phyloP scores from a whole-genome alignment of 1,140 invertebrate species.

The Pogonus chalceus region DNA sequence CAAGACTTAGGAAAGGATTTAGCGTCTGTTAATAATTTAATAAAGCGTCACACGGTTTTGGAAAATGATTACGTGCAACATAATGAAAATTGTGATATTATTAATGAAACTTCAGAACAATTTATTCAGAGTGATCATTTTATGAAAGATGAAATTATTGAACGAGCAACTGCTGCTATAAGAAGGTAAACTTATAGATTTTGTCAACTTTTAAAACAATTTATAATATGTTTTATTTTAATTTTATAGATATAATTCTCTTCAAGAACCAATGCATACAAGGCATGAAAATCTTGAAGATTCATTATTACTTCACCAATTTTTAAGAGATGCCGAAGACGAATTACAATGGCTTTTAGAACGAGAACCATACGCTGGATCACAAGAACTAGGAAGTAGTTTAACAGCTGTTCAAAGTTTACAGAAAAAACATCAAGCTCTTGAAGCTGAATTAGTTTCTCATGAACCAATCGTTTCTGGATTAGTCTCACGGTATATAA shows the following conservation, averaged over 20 bases:
- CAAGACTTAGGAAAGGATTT: conserved; percentile 60
- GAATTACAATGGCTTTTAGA: conserved; percentile 77
- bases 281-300: conserved; percentile 82
- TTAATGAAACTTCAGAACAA: conserved; percentile 62
- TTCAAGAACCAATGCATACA: conserved; percentile 84
- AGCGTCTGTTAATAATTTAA: conserved; percentile 67
- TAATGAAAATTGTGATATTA: conserved; percentile 62
- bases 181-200: too few species aligned
- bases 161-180: conserved; percentile 55
- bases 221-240: too few species aligned
- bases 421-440: conserved; percentile 88
- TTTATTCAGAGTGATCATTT: conserved; percentile 72
- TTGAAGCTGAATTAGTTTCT: conserved; percentile 73
- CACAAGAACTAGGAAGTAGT: conserved; percentile 57
- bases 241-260: conserved; percentile 73
- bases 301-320: conserved; percentile 73
- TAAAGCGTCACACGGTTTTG: conserved; percentile 76
- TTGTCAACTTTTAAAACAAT: too few species aligned
- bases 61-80: conserved; percentile 74
- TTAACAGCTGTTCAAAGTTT: conserved; percentile 88
- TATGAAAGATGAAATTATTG: conserved; percentile 73
- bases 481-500: conserved; percentile 44
- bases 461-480: conserved; percentile 71
- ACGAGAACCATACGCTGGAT: conserved; percentile 73
- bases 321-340: conserved; percentile 75